These are phyloP conservation scores for Tachystola acroxantha DNA, from an alignment of 2,888 invertebrate species.

Conservation along the genomic window DNA sequence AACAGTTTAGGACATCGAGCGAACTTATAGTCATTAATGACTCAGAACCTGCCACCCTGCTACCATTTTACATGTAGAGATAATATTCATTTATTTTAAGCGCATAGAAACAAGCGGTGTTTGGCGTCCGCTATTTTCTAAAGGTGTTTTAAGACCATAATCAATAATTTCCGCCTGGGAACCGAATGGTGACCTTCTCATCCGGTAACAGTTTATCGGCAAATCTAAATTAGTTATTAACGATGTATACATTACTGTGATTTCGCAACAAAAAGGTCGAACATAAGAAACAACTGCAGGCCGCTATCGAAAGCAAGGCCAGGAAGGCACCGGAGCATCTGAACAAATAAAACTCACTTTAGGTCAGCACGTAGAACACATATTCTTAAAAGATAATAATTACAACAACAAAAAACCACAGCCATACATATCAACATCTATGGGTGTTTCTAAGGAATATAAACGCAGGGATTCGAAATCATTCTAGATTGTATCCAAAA, in stretches of 20 bases:
- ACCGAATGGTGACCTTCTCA: slow-evolving; percentile 28
- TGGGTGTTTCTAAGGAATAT: no score
- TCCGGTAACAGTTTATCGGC: slow-evolving; percentile 17
- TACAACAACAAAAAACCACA: no score
- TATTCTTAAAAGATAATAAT: not conserved
- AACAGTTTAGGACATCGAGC: no score
- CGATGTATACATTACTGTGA: slow-evolving; percentile 26
- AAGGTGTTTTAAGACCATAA: not conserved
- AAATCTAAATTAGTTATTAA: slow-evolving; percentile 23
- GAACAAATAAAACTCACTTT: not conserved
- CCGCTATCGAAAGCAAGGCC: slow-evolving; percentile 19
- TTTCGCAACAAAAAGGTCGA: slow-evolving; percentile 23
- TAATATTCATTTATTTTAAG: no score
- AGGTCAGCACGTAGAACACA: not conserved
- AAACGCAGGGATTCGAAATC: no score
- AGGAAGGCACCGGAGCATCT: slow-evolving; percentile 8
- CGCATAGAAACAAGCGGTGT: no score
- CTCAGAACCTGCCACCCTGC: no score
- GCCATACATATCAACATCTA: no score
- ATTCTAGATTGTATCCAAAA: no score
- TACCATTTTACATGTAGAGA: no score
- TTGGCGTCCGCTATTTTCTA: no score
- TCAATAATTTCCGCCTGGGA: slow-evolving; percentile 26
- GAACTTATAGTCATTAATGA: no score
- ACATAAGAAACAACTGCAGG: slow-evolving; percentile 2